Evolutionary conservation across 2,113 vertebrate species (phyloP).

Genomic region (Melanerpes aurifrons): DNA sequence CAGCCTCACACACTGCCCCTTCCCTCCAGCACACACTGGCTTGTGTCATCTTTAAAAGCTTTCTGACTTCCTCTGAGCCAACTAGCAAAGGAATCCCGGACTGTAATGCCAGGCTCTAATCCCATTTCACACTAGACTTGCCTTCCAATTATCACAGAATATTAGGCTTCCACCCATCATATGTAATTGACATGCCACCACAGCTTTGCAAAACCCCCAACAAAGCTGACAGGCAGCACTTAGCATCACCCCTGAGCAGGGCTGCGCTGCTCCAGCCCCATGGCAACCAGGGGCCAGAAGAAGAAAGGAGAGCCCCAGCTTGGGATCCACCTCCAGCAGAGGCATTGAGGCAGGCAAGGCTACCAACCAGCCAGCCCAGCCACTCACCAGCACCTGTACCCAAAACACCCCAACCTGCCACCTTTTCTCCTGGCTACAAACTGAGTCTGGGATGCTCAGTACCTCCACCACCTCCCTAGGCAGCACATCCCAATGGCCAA

Average conservation of each 20-base stretch:
- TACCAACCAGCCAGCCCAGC: neutral
- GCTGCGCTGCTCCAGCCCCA: neutral
- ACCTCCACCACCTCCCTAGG: too few species aligned
- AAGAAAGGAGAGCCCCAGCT: neutral
- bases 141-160: constrained; percentile 63
- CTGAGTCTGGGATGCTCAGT: neutral
- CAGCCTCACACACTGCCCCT: neutral
- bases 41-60: constrained; percentile 5
- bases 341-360: neutral
- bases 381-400: neutral
- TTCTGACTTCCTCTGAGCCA: constrained; percentile 57
- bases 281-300: neutral
- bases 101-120: constrained; percentile 35
- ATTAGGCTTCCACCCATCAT: constrained; percentile 69
- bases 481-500: too few species aligned
- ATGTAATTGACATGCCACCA: constrained; percentile 43
- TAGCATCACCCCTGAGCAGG: constrained; percentile 21
- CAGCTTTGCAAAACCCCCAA: constrained; percentile 54
- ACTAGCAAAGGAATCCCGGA: constrained; percentile 27
- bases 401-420: neutral
- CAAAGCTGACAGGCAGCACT: constrained; percentile 45
- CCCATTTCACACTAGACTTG: constrained; percentile 70
- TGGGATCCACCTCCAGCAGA: accelerated
- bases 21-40: neutral
- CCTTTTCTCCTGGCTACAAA: neutral